These are phyloP conservation scores for Cavia aperea DNA, from an alignment of 2,113 vertebrate genomes.

Conservation along the genomic window DNA sequence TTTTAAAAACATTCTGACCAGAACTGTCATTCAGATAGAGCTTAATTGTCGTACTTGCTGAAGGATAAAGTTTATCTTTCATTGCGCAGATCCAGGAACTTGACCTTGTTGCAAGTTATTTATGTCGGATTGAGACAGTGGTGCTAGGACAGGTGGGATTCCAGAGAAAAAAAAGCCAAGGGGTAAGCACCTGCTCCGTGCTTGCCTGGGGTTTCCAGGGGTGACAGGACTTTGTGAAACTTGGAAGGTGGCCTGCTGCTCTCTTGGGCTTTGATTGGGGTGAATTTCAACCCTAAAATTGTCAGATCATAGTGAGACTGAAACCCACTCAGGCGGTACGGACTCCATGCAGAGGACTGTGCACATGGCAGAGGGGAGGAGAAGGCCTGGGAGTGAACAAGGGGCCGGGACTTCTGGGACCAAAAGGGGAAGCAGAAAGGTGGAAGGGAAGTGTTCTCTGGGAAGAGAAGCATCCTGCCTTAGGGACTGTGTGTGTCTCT, in stretches of 20 bases:
- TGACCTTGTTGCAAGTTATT: not conserved
- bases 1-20: not conserved
- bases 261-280: not conserved
- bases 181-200: not conserved
- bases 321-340: not conserved
- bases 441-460: not conserved
- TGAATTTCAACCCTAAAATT: not conserved
- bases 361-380: not conserved
- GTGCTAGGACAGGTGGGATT: not conserved
- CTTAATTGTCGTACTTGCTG: conserved; percentile 11
- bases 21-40: not conserved
- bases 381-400: not conserved
- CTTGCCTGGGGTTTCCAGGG: not conserved
- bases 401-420: not conserved
- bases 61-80: conserved; percentile 19
- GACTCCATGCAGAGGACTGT: not conserved
- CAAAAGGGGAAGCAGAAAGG: not conserved
- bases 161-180: not conserved
- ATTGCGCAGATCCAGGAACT: not conserved
- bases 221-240: not conserved
- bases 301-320: not conserved
- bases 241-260: accelerated
- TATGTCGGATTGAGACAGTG: not conserved
- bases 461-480: not conserved
- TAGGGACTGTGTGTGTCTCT: not conserved